Percentiles rank a stretch among this genome's conserved stretches.
phyloP scores from a whole-genome alignment of 2,113 vertebrate species.

The Catagonus wagneri region DNA sequence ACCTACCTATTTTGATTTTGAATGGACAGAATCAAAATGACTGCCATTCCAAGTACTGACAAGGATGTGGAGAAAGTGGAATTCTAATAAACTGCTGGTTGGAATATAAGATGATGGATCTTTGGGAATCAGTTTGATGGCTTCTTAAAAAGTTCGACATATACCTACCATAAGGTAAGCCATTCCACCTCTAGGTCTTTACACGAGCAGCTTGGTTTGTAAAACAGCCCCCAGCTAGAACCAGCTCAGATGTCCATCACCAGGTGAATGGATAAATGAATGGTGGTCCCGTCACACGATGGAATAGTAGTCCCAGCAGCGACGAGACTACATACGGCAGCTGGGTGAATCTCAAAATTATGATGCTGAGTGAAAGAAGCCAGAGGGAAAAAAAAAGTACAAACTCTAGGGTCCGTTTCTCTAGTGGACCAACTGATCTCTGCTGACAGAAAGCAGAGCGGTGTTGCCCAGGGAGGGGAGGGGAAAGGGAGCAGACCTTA shows the following conservation, averaged over 20 bases:
- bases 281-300: accelerated
- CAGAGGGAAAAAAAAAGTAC: not conserved
- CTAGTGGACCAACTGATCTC: not conserved
- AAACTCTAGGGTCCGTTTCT: not conserved
- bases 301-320: not conserved
- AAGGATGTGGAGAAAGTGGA: not conserved
- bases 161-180: too few relatives aligned
- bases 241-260: accelerated
- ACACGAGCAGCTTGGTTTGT: not conserved
- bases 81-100: not conserved
- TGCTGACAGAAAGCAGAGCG: not conserved
- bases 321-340: not conserved
- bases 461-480: not conserved
- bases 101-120: not conserved
- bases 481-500: not conserved
- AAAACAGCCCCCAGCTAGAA: not conserved
- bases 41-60: not conserved
- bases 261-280: not conserved
- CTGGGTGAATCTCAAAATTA: not conserved
- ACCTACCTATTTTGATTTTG: not conserved
- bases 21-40: not conserved
- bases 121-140: not conserved
- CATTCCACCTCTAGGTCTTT: not conserved
- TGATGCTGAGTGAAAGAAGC: not conserved
- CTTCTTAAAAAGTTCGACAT: not conserved